A percentile compares a stretch with the other conserved stretches of the same genome.
Evolutionary conservation across 2,888 invertebrate species (phyloP).

Genomic region (Ligdia adustata): DNA sequence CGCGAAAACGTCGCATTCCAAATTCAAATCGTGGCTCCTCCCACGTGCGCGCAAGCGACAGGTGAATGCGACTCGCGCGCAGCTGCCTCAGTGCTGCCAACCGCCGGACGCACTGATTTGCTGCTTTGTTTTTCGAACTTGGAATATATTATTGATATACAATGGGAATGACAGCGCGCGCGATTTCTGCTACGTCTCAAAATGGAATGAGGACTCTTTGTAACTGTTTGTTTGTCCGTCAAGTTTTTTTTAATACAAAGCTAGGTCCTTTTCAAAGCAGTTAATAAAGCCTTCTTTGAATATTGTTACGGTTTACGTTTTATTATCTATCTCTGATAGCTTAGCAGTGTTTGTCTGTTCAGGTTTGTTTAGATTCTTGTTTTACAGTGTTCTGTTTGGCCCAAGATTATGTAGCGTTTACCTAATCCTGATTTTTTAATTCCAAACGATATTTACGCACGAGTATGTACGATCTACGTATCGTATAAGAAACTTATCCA

Average conservation of each 20-base stretch:
- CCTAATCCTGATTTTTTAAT: no score
- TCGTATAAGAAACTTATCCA: no score
- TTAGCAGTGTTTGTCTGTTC: conserved; percentile 1
- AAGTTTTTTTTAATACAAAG: conserved; percentile 34
- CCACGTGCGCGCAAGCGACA: conserved; percentile 76
- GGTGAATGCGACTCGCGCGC: conserved; percentile 73
- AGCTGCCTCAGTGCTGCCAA: conserved; percentile 42
- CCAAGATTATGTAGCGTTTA: neutral
- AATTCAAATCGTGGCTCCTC: conserved; percentile 58
- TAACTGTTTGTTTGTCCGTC: conserved; percentile 44
- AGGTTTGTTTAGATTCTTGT: neutral
- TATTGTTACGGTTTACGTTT: neutral
- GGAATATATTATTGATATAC: conserved; percentile 75
- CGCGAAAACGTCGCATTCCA: conserved; percentile 69
- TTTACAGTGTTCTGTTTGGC: neutral
- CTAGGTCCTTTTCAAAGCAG: conserved; percentile 24
- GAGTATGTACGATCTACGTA: no score
- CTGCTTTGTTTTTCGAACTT: conserved; percentile 59
- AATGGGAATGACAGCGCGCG: conserved; percentile 67
- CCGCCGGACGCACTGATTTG: conserved; percentile 63
- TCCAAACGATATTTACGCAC: no score
- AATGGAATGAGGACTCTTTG: conserved; percentile 46
- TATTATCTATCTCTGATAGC: neutral
- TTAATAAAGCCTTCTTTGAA: conserved; percentile 13
- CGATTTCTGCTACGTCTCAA: conserved; percentile 50